Percentiles rank a stretch among this genome's conserved stretches.
Conservation (phyloP, 2,888 invertebrate genomes). For the Auanema sp. region DNA sequence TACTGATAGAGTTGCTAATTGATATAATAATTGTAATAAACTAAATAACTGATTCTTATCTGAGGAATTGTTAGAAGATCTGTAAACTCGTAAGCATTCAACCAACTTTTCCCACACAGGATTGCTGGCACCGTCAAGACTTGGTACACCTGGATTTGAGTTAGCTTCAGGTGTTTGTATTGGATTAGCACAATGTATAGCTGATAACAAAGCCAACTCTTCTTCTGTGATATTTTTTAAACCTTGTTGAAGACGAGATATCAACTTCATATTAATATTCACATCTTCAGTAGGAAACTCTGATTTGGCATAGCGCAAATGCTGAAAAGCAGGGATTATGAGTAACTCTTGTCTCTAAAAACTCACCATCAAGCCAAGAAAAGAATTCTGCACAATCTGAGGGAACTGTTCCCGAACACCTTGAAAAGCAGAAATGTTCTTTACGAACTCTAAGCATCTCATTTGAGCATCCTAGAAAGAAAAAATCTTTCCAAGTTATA, state of each 20-base stretch:
- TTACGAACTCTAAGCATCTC: constrained; percentile 12
- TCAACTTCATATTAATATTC: background rate
- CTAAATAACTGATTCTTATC: too few relatives aligned
- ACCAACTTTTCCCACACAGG: too few relatives aligned
- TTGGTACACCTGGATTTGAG: background rate
- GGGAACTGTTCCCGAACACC: constrained; percentile 1
- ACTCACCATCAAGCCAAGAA: constrained; percentile 8
- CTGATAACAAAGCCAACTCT: constrained; percentile 18
- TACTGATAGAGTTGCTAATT: too few relatives aligned
- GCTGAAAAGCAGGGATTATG: background rate
- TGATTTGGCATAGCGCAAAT: background rate
- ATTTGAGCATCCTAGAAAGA: constrained; percentile 10
- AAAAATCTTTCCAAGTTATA: background rate
- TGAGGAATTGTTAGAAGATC: too few relatives aligned
- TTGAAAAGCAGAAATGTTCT: constrained; percentile 3
- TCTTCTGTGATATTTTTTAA: constrained; percentile 16
- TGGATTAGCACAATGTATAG: constrained; percentile 12
- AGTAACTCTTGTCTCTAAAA: background rate
- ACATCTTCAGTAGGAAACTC: background rate
- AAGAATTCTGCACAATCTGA: constrained; percentile 9
- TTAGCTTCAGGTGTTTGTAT: constrained; percentile 3
- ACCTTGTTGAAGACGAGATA: background rate
- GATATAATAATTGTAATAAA: too few relatives aligned
- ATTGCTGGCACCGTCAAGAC: too few relatives aligned
- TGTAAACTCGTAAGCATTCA: too few relatives aligned